These are phyloP conservation scores for Ptilonorhynchus violaceus DNA, from an alignment of 2,113 vertebrate genomes.

Conservation along the genomic window DNA sequence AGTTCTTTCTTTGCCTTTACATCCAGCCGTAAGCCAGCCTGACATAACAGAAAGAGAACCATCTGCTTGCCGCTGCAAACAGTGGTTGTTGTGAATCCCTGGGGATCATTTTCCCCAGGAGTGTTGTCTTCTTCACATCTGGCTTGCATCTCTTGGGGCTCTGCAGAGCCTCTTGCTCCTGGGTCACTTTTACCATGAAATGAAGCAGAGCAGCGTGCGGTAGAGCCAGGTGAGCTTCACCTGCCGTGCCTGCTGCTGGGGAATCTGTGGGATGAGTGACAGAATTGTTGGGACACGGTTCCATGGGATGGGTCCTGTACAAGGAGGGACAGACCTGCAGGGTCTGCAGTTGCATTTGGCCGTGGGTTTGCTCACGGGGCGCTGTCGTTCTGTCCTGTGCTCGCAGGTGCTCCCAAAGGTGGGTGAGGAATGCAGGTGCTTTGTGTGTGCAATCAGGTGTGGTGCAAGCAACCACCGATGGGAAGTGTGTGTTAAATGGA, in stretches of 20 bases:
- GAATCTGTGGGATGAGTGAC: neutral
- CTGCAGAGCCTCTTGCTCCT: neutral
- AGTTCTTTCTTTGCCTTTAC: neutral
- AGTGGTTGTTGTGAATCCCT: neutral
- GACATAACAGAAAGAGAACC: neutral
- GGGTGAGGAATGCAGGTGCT: neutral
- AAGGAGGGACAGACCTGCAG: neutral
- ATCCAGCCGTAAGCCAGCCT: neutral
- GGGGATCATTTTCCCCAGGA: neutral
- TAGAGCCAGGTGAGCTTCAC: neutral
- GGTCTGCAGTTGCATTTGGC: neutral
- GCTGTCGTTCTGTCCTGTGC: neutral
- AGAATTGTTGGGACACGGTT: neutral
- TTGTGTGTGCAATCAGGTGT: accelerated
- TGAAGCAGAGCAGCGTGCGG: neutral
- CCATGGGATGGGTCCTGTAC: neutral
- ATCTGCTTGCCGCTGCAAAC: neutral
- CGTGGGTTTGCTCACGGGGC: accelerated
- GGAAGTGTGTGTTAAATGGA: neutral
- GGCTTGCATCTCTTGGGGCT: neutral
- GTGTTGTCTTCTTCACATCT: neutral
- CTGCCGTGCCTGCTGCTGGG: neutral
- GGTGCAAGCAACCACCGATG: neutral
- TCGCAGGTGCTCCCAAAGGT: neutral
- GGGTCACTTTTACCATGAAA: neutral